A percentile compares a stretch with the other conserved stretches of the same genome.
Evolutionary conservation across 92 coral and sea anemone genomes (phyloP).

Genomic region (Muricea muricata): DNA sequence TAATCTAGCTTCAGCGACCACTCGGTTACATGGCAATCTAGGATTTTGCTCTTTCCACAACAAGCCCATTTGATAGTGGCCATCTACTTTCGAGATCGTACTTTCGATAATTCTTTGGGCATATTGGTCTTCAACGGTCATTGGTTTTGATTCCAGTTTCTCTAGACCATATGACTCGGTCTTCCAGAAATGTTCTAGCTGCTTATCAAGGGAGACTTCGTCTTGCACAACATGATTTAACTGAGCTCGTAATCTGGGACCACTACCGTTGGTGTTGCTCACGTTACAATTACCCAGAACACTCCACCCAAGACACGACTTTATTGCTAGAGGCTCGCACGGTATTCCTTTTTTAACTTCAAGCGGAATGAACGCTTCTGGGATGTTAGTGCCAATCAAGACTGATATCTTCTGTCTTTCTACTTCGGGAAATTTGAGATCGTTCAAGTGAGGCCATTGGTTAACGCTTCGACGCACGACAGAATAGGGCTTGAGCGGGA

Average conservation of each 20-base stretch:
- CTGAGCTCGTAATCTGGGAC: not conserved
- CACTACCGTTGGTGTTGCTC: not conserved
- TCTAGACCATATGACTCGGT: not conserved
- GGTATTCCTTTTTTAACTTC: not conserved
- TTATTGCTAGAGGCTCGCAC: not conserved
- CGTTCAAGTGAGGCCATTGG: not conserved
- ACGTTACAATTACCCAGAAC: not conserved
- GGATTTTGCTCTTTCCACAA: constrained; percentile 17
- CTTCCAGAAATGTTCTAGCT: not conserved
- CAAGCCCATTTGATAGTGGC: constrained; percentile 12
- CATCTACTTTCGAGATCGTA: constrained; percentile 2
- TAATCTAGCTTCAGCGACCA: not conserved
- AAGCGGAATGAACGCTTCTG: constrained; percentile 1
- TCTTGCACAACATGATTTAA: constrained; percentile 40
- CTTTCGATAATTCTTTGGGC: not conserved
- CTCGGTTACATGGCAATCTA: not conserved
- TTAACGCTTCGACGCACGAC: not conserved
- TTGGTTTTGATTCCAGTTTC: not conserved
- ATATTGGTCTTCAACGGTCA: not conserved
- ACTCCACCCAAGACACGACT: not conserved
- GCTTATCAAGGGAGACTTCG: not conserved
- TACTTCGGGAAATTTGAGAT: constrained; percentile 1
- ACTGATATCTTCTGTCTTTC: not conserved
- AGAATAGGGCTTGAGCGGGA: not conserved
- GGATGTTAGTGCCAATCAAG: not conserved